These are phyloP conservation scores for Ifrita kowaldi DNA, from an alignment of 2,113 vertebrate genomes.

Conservation along the genomic window DNA sequence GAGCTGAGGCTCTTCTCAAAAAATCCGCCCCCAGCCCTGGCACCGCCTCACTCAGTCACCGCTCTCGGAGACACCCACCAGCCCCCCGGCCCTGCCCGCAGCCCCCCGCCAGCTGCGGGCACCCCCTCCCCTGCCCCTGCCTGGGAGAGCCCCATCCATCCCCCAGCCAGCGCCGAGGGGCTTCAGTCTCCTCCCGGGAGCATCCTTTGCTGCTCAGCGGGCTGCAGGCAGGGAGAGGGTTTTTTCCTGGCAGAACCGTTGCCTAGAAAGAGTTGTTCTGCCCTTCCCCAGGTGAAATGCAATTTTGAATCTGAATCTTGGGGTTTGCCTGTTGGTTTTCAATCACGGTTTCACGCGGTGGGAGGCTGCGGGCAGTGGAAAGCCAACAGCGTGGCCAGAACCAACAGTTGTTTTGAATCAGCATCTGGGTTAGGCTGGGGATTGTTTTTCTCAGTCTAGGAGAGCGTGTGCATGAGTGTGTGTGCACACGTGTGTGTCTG, in stretches of 20 bases:
- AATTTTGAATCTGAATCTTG: neutral
- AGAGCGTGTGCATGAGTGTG: neutral
- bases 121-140: neutral
- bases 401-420: conserved; percentile 44
- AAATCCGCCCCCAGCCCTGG: conserved; percentile 55
- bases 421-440: neutral
- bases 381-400: neutral
- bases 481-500: neutral
- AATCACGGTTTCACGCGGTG: neutral
- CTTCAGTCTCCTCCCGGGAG: neutral
- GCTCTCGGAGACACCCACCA: conserved; percentile 54
- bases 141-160: neutral
- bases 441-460: neutral
- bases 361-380: neutral
- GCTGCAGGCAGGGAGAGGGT: neutral
- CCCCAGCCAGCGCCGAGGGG: neutral
- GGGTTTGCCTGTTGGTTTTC: neutral
- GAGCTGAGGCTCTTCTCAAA: neutral
- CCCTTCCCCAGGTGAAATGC: neutral
- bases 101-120: neutral
- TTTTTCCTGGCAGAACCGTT: neutral
- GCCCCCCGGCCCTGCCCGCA: neutral
- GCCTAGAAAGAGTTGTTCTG: neutral
- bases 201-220: neutral
- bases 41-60: conserved; percentile 41